These are phyloP conservation scores for Chironomus tepperi DNA, from an alignment of 1,140 invertebrate genomes.

Conservation along the genomic window DNA sequence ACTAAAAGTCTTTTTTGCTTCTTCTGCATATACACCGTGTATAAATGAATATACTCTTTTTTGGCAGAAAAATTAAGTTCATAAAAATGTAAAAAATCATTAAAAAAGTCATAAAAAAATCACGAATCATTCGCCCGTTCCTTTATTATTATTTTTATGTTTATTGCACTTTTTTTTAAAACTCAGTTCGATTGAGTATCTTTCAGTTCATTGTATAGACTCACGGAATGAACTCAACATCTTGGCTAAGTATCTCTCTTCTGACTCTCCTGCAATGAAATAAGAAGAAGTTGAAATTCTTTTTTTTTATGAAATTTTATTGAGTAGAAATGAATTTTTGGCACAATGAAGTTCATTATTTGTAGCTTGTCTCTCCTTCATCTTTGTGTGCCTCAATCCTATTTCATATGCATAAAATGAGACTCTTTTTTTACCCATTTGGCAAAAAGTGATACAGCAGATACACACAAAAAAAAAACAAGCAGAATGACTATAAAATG, in stretches of 20 bases:
- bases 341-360: slow-evolving; percentile 8
- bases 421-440: background rate
- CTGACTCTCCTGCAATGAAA: background rate
- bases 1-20: background rate
- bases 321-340: slow-evolving; percentile 9
- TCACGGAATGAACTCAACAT: background rate
- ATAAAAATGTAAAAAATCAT: slow-evolving; percentile 24
- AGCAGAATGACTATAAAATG: background rate
- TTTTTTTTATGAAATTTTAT: background rate
- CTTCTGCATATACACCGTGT: background rate
- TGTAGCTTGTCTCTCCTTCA: background rate
- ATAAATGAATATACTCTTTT: background rate
- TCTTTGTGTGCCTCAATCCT: background rate
- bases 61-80: slow-evolving; percentile 21
- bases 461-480: no score
- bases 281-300: background rate
- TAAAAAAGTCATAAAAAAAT: slow-evolving; percentile 21
- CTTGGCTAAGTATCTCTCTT: background rate
- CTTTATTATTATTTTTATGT: slow-evolving; percentile 13
- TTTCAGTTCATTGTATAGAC: background rate
- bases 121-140: slow-evolving; percentile 16
- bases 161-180: slow-evolving; percentile 7
- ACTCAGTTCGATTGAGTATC: background rate
- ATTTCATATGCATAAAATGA: background rate
- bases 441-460: background rate